Percentiles rank a stretch among this genome's conserved stretches.
phyloP scores from a whole-genome alignment of 2,797 vertebrate genomes.

The Tauraco hartlaubi region DNA sequence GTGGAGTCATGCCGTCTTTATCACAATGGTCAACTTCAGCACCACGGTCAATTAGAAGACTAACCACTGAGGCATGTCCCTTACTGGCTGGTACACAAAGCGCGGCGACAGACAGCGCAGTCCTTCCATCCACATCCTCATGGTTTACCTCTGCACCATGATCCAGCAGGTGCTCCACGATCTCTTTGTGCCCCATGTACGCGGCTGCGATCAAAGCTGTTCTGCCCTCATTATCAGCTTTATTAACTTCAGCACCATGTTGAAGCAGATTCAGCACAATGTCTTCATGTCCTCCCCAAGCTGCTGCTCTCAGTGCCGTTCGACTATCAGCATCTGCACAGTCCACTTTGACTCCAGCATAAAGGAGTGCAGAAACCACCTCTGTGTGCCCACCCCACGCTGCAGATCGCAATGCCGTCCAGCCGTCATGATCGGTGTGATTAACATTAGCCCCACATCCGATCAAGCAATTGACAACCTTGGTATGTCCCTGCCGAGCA shows the following conservation, averaged over 20 bases:
- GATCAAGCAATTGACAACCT: constrained; percentile 96
- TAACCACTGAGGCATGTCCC: constrained; percentile 95
- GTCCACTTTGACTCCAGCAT: constrained; percentile 96
- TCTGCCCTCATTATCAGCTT: constrained; percentile 96
- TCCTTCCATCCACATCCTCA: constrained; percentile 95
- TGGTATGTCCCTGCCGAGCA: constrained; percentile 96
- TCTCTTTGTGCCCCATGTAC: constrained; percentile 98
- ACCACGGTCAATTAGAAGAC: constrained; percentile 93
- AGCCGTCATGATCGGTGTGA: constrained; percentile 96
- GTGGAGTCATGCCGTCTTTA: constrained; percentile 97
- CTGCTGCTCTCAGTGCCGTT: constrained; percentile 94
- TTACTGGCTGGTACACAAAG: constrained; percentile 97
- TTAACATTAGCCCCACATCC: constrained; percentile 95
- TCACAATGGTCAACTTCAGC: constrained; percentile 98
- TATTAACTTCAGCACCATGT: constrained; percentile 96
- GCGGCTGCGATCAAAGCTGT: constrained; percentile 97
- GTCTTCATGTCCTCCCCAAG: constrained; percentile 98
- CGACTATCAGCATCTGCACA: constrained; percentile 95
- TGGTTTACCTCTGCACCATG: constrained; percentile 96
- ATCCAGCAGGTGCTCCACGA: constrained; percentile 95
- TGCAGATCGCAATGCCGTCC: constrained; percentile 95
- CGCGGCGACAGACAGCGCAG: constrained; percentile 94
- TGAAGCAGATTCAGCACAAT: constrained; percentile 97
- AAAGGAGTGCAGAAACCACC: constrained; percentile 96
- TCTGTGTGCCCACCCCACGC: constrained; percentile 98